Evolutionary conservation across 2,113 vertebrate genomes (phyloP).

Genomic region (Syngnathus scovelli): DNA sequence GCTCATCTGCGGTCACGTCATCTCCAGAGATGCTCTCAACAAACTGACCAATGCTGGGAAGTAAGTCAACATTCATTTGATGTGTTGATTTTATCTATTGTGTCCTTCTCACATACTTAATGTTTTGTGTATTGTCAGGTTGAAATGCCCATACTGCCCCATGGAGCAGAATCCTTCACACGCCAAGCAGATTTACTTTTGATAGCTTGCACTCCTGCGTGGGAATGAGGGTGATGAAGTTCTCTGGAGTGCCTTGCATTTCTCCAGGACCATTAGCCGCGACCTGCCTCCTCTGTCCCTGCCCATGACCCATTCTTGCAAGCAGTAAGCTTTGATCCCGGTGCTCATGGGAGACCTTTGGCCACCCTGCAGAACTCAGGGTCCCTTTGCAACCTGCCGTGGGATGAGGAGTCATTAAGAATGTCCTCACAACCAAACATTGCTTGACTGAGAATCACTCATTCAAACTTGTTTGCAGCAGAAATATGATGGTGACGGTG

Average conservation of each 20-base stretch:
- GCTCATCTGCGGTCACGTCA: conserved; percentile 86
- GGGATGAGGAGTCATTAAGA: conserved; percentile 42
- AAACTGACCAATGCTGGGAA: conserved; percentile 87
- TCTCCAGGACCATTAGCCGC: conserved; percentile 52
- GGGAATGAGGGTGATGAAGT: conserved; percentile 47
- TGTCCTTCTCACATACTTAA: conserved; percentile 1
- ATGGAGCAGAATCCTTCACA: conserved; percentile 90
- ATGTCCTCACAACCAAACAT: conserved; percentile 37
- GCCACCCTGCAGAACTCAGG: conserved; percentile 38
- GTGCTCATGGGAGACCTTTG: conserved; percentile 50
- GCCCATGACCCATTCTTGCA: conserved; percentile 50
- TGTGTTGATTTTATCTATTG: background rate
- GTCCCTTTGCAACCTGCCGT: conserved; percentile 44
- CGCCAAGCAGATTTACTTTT: conserved; percentile 87
- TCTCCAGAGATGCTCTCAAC: conserved; percentile 86
- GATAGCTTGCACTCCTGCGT: conserved; percentile 55
- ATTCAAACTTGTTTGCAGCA: conserved; percentile 54
- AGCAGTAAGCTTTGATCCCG: conserved; percentile 57
- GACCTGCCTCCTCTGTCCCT: conserved; percentile 40
- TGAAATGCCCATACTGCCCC: conserved; percentile 89
- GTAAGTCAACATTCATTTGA: conserved; percentile 56
- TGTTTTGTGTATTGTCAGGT: conserved; percentile 52
- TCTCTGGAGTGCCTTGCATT: conserved; percentile 44
- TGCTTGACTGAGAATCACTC: conserved; percentile 50
- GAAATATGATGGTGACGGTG: conserved; percentile 47